Evolutionary conservation across 2,888 invertebrate genomes (phyloP).

Genomic region (Phortica magna): DNA sequence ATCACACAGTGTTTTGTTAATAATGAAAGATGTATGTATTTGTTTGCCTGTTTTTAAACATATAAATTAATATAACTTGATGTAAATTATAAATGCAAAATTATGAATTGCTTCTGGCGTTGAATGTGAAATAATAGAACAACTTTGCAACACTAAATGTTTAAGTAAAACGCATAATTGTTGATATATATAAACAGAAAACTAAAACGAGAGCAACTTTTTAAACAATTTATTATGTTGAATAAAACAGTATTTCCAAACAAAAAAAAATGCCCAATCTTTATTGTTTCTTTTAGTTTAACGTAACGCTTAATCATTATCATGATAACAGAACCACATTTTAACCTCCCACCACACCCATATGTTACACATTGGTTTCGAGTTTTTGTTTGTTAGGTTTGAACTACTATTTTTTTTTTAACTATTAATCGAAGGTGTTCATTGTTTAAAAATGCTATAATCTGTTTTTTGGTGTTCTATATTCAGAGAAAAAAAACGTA

Average conservation of each 20-base stretch:
- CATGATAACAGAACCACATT: neutral
- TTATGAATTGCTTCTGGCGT: slow-evolving; percentile 37
- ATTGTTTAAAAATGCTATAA: slow-evolving; percentile 11
- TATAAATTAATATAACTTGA: slow-evolving; percentile 38
- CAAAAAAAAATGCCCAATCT: slow-evolving; percentile 46
- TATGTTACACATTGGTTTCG: neutral
- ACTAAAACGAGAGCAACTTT: slow-evolving; percentile 47
- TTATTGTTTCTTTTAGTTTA: neutral
- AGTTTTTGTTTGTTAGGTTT: slow-evolving; percentile 5
- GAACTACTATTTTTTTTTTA: neutral
- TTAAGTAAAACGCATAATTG: slow-evolving; percentile 63
- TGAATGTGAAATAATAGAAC: slow-evolving; percentile 37
- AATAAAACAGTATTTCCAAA: slow-evolving; percentile 72
- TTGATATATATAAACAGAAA: slow-evolving; percentile 57
- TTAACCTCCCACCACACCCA: neutral
- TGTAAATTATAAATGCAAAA: slow-evolving; percentile 22
- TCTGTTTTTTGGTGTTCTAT: slow-evolving; percentile 30
- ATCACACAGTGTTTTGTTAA: slow-evolving; percentile 45
- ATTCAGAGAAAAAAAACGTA: neutral
- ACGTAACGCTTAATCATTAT: neutral
- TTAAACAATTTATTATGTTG: slow-evolving; percentile 68
- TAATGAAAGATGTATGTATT: slow-evolving; percentile 52
- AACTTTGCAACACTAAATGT: slow-evolving; percentile 42
- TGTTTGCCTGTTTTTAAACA: slow-evolving; percentile 51
- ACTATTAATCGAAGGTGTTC: slow-evolving; percentile 24